Conservation (phyloP, 2,113 vertebrate species). For the Crocuta crocuta region DNA sequence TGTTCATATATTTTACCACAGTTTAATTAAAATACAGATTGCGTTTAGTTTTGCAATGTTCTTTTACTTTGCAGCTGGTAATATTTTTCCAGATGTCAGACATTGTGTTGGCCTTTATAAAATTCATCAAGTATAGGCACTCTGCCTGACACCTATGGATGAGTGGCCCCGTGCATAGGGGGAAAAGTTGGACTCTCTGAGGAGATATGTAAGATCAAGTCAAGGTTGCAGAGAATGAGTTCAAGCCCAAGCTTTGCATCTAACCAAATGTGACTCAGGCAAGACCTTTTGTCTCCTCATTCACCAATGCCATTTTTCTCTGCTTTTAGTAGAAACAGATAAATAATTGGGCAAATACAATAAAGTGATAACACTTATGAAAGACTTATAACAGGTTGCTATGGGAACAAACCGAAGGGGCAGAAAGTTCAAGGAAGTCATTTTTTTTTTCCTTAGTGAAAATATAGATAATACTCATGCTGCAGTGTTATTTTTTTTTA, state of each 20-base stretch:
- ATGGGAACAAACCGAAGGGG: conserved; percentile 36
- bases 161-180: background rate
- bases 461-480: background rate
- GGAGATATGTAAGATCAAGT: background rate
- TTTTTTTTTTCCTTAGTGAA: conserved; percentile 22
- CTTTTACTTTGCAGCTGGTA: background rate
- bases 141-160: background rate
- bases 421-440: conserved; percentile 43
- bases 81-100: background rate
- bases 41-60: background rate
- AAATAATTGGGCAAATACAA: conserved; percentile 28
- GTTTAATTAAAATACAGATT: background rate
- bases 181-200: background rate
- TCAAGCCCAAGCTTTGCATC: background rate
- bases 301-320: background rate
- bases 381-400: conserved; percentile 34
- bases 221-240: background rate
- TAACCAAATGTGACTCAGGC: background rate
- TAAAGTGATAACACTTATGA: conserved; percentile 20
- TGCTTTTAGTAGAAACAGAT: conserved; percentile 12
- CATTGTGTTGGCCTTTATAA: background rate
- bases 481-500: background rate
- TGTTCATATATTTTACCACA: background rate
- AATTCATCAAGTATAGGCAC: background rate
- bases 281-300: background rate